Evolutionary conservation across 2,888 invertebrate species (phyloP).

Genomic region (Cryptus armator): DNA sequence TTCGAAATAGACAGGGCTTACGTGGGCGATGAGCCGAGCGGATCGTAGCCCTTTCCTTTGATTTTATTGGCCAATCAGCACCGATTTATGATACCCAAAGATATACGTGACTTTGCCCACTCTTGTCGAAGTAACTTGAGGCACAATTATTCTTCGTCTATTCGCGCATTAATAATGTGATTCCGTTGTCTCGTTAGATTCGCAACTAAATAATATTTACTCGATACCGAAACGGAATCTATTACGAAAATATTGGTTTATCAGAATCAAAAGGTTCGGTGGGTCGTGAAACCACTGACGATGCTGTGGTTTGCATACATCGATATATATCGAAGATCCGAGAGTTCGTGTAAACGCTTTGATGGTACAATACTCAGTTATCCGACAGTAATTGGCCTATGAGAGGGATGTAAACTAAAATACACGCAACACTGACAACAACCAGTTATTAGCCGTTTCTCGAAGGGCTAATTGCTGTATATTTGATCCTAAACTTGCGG

Average conservation of each 20-base stretch:
- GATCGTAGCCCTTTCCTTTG: constrained; percentile 49
- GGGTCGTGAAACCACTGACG: constrained; percentile 18
- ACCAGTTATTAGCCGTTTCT: not conserved
- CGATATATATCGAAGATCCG: not conserved
- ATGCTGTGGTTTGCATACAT: not conserved
- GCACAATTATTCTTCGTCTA: constrained; percentile 24
- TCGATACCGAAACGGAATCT: constrained; percentile 3
- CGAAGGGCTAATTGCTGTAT: constrained; percentile 9
- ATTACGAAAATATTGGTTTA: not conserved
- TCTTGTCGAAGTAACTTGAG: constrained; percentile 45
- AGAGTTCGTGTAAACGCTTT: not conserved
- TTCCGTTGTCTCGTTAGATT: not conserved
- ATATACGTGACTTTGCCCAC: constrained; percentile 67
- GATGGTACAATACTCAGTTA: not conserved
- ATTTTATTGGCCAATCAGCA: constrained; percentile 75
- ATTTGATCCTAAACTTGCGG: not conserved
- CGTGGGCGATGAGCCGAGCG: constrained; percentile 55
- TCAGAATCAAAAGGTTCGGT: not conserved
- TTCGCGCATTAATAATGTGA: not conserved
- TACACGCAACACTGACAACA: not conserved
- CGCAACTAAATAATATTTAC: not conserved
- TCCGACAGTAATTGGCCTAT: constrained; percentile 11
- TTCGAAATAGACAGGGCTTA: constrained; percentile 5
- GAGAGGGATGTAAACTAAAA: not conserved
- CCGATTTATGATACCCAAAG: constrained; percentile 72